These are phyloP conservation scores for Myiothlypis coronata DNA, from an alignment of 2,797 vertebrate species.

Conservation along the genomic window DNA sequence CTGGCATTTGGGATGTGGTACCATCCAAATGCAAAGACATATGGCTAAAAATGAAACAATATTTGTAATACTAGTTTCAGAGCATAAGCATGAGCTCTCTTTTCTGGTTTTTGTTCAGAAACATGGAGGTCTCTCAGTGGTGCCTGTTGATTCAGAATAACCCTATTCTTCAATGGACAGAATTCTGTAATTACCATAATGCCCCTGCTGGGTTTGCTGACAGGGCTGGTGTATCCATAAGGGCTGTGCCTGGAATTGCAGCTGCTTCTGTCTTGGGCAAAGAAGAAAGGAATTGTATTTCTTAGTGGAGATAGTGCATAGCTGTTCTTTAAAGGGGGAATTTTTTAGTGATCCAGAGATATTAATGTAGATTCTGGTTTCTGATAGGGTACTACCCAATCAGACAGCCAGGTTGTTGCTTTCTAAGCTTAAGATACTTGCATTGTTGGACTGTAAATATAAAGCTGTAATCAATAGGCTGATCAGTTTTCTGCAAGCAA, in stretches of 20 bases:
- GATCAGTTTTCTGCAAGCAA: slow-evolving; percentile 3
- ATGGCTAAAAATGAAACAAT: not conserved
- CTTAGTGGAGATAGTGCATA: not conserved
- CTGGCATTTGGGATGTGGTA: not conserved
- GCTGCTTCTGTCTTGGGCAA: not conserved
- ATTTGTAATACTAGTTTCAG: not conserved
- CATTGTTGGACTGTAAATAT: not conserved
- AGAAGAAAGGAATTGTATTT: not conserved
- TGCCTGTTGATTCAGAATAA: not conserved
- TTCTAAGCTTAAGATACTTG: not conserved
- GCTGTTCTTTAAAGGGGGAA: not conserved
- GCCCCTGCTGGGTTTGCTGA: not conserved
- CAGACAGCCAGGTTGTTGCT: not conserved
- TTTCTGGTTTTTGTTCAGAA: not conserved
- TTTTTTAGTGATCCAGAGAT: not conserved
- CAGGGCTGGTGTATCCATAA: not conserved
- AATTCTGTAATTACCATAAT: not conserved
- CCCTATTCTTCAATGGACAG: not conserved
- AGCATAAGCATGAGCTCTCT: not conserved
- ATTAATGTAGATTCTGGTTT: not conserved
- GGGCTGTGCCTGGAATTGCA: not conserved
- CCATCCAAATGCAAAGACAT: not conserved
- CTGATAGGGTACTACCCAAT: not conserved
- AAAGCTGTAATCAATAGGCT: slow-evolving; percentile 17
- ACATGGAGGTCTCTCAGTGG: not conserved